phyloP scores from a whole-genome alignment of 2,888 invertebrate genomes.

The Rhogogaster chlorosoma region DNA sequence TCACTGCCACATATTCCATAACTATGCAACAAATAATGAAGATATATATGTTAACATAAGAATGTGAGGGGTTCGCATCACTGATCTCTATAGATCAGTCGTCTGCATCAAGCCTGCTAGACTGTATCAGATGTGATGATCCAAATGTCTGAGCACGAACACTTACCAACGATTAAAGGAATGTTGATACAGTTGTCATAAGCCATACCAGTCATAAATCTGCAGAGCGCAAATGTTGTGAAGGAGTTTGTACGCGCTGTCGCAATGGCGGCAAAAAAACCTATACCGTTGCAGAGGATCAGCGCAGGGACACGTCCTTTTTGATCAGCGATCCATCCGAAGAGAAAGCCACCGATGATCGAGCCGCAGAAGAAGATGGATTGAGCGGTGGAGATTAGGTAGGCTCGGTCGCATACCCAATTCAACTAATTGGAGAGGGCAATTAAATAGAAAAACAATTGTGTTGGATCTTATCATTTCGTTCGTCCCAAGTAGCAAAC shows the following conservation, averaged over 20 bases:
- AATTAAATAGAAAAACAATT: constrained; percentile 24
- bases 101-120: neutral
- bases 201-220: constrained; percentile 80
- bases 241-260: constrained; percentile 77
- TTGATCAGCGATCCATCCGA: constrained; percentile 80
- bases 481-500: constrained; percentile 71
- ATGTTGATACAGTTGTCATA: constrained; percentile 80
- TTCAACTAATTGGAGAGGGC: constrained; percentile 75
- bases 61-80: neutral
- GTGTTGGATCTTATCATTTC: constrained; percentile 31
- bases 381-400: constrained; percentile 78
- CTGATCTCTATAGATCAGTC: too few species aligned
- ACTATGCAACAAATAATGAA: constrained; percentile 69
- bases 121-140: neutral
- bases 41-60: neutral
- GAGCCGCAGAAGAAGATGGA: constrained; percentile 80
- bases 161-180: constrained; percentile 79
- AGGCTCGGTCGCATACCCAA: constrained; percentile 80
- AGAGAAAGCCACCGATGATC: constrained; percentile 79
- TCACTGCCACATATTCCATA: constrained; percentile 79
- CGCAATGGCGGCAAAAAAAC: constrained; percentile 76
- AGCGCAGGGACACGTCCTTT: constrained; percentile 79
- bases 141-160: neutral
- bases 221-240: constrained; percentile 77
- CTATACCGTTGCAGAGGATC: constrained; percentile 76